Evolutionary conservation across 2,888 invertebrate species (phyloP).

Genomic region (Lycophotia porphyrea): DNA sequence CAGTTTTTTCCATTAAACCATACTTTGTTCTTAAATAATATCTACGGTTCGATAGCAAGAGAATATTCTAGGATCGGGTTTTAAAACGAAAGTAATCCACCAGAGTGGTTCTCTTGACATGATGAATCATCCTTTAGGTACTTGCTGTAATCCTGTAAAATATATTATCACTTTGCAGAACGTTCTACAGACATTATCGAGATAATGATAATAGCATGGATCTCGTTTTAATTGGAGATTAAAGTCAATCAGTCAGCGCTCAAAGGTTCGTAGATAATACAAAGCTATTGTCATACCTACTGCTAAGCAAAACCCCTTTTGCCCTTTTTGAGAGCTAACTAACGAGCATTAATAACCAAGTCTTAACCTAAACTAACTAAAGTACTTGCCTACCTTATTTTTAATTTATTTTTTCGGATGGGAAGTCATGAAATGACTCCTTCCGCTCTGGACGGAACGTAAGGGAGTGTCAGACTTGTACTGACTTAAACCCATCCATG

Average conservation of each 20-base stretch:
- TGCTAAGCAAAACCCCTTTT: background rate
- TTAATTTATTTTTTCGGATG: no score
- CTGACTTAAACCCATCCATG: no score
- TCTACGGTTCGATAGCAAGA: background rate
- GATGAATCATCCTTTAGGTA: background rate
- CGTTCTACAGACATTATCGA: background rate
- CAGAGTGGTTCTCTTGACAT: background rate
- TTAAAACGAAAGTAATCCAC: background rate
- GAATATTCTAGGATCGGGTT: slow-evolving; percentile 1
- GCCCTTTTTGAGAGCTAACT: background rate
- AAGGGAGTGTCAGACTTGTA: no score
- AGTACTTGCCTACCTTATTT: no score
- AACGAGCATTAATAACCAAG: background rate
- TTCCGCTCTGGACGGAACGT: no score
- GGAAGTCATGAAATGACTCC: no score
- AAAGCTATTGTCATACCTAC: background rate
- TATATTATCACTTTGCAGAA: background rate
- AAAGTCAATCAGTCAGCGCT: slow-evolving; percentile 8
- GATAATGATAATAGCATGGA: background rate
- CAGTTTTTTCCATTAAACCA: background rate
- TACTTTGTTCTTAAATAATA: background rate
- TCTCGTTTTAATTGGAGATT: slow-evolving; percentile 22
- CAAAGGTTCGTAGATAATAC: background rate
- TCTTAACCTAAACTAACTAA: background rate
- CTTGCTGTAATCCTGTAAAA: background rate